Conservation (phyloP, 2,797 vertebrate species). For the Falco columbarius region DNA sequence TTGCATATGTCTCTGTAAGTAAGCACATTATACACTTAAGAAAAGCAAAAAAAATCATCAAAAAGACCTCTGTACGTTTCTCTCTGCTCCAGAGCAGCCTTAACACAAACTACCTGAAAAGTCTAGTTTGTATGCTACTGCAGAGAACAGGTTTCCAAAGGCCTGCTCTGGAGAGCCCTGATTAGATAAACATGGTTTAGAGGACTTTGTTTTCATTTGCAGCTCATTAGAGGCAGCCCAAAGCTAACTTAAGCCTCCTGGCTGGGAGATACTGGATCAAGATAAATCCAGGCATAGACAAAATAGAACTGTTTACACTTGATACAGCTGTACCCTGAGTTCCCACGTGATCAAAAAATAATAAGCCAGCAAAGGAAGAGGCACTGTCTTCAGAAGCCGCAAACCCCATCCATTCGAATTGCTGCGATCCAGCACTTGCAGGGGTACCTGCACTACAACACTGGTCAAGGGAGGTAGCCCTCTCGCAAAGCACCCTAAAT, state of each 20-base stretch:
- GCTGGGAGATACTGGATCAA: background rate
- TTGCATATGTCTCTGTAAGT: background rate
- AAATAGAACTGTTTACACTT: conserved; percentile 19
- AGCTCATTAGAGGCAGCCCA: conserved; percentile 29
- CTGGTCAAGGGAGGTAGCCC: background rate
- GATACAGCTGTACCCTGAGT: background rate
- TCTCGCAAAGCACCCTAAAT: background rate
- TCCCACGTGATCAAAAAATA: background rate
- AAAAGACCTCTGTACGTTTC: background rate
- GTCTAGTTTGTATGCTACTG: background rate
- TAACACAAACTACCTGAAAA: background rate
- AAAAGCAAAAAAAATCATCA: background rate
- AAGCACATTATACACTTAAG: background rate
- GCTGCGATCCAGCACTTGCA: background rate
- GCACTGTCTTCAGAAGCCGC: background rate
- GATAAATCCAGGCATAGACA: conserved; percentile 37
- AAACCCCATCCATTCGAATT: background rate
- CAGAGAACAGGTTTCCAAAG: conserved; percentile 14
- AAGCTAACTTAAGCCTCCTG: conserved; percentile 34
- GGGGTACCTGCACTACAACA: background rate
- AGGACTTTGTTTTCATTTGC: conserved; percentile 57
- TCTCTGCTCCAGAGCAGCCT: background rate
- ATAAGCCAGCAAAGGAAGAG: background rate
- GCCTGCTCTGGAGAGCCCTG: background rate
- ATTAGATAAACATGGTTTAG: conserved; percentile 17